Evolutionary conservation across 1,140 invertebrate genomes (phyloP), one percentile per base, ranked within the genome.

Genomic region (Phortica variegata): DNA sequence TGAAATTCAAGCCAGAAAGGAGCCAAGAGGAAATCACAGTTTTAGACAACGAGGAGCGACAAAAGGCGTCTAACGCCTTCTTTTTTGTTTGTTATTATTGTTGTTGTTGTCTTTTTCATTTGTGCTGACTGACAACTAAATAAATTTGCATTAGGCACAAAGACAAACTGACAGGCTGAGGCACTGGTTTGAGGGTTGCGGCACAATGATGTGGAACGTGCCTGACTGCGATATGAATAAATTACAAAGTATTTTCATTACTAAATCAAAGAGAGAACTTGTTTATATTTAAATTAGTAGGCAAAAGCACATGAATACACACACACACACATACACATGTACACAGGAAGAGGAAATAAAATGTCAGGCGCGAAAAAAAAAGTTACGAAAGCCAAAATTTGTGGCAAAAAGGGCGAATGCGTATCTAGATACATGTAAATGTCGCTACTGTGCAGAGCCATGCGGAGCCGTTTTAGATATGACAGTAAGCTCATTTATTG

Each of bases 251-350:
- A 46, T 60, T 63, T 57, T 58, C 57, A 60, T 60, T 63, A 39
- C 50, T 47, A 45, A 57, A 49, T 51, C 49, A 50, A 56, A 60
- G 52, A 58, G 47, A 65, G 51, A 65, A 65, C 61, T 60, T 65
- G 61, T 65, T 65, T 65, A 65, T 65, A 65, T 65, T 65, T 60
- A 65, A 65, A 65, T 65, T 65, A 65, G 61, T 65, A 65, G 61
- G 61, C 61, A 65, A 49, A 54, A 36, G 53, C 60, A 60, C 54
- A 57, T 65, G 21, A 29, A 33, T 13, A 33, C 37, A 42, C 18
- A 29, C 6, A 29, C 26, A 29, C n/a, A n/a, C n/a, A n/a, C n/a
- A n/a, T 10, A 26, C 10, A 26, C 23, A 26, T 26, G 23, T 10
- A 26, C 23, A 26, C 23, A 26, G 23, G 5, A 26, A 6, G 10